phyloP scores from a whole-genome alignment of 2,113 vertebrate species.

The Atlantisia rogersi region DNA sequence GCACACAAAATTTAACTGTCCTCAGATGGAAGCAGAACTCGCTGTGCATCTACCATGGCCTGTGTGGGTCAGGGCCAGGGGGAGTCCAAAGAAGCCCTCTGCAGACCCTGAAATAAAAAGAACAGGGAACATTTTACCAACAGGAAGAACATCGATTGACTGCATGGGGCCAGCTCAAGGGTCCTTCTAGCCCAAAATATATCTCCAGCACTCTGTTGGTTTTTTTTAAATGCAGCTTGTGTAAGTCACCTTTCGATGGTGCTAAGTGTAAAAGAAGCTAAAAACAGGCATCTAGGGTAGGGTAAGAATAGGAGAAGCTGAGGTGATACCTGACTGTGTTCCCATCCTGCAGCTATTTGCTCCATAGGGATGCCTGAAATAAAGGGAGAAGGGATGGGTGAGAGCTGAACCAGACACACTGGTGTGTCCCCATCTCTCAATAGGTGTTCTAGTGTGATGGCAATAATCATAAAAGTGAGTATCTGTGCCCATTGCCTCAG shows the following conservation, averaged over 20 bases:
- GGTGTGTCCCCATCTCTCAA: background rate
- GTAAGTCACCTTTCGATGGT: background rate
- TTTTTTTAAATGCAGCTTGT: background rate
- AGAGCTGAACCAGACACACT: background rate
- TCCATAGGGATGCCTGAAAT: background rate
- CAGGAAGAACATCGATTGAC: conserved; percentile 17
- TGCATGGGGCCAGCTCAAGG: conserved; percentile 21
- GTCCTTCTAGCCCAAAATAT: background rate
- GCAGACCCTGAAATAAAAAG: background rate
- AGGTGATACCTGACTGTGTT: background rate
- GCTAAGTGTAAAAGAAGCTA: background rate
- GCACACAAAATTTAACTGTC: background rate
- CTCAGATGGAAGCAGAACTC: background rate
- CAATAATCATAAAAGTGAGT: background rate
- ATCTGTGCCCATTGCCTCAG: background rate
- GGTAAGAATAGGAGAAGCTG: background rate
- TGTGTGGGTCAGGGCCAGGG: background rate
- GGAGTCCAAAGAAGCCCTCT: background rate
- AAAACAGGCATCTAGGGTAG: background rate
- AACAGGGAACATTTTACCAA: background rate
- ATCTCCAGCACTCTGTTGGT: background rate
- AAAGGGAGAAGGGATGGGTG: background rate
- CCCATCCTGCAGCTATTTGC: background rate
- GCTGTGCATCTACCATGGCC: fast-evolving
- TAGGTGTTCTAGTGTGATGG: background rate